phyloP scores from a whole-genome alignment of 2,113 vertebrate species.

The Orycteropus afer region DNA sequence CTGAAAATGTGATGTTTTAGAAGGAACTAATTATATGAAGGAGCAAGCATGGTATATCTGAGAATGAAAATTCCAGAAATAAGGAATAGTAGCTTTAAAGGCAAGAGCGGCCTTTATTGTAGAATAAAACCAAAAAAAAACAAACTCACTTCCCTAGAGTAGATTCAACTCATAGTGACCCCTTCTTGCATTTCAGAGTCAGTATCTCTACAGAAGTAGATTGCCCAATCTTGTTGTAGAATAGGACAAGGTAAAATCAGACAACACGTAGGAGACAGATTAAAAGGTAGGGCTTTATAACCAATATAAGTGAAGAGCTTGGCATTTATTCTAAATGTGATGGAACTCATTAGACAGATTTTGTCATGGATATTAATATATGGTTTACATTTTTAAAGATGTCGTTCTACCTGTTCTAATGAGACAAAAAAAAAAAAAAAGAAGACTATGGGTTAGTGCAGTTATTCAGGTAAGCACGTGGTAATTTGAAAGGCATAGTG shows the following conservation, averaged over 20 bases:
- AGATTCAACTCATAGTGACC: too few species aligned
- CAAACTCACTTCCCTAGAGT: too few species aligned
- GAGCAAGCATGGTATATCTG: not conserved
- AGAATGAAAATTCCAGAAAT: not conserved
- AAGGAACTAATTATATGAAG: conserved; percentile 4
- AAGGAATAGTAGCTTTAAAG: not conserved
- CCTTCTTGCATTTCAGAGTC: too few species aligned
- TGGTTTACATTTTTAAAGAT: not conserved
- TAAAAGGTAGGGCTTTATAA: not conserved
- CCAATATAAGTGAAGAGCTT: not conserved
- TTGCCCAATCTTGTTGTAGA: not conserved
- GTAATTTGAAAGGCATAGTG: not conserved
- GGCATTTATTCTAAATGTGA: not conserved
- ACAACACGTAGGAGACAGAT: not conserved
- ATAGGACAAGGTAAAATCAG: not conserved
- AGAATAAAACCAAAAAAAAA: too few species aligned
- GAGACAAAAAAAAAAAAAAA: not conserved
- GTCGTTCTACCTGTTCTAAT: not conserved
- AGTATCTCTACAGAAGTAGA: too few species aligned
- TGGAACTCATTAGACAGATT: not conserved
- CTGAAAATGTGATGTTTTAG: not conserved
- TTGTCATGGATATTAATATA: not conserved
- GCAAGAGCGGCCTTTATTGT: not conserved
- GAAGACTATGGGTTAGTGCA: not conserved
- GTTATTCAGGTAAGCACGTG: not conserved